A percentile compares a stretch with the other conserved stretches of the same genome.
Conservation (phyloP, 2,797 vertebrate species). For the Pygocentrus nattereri region DNA sequence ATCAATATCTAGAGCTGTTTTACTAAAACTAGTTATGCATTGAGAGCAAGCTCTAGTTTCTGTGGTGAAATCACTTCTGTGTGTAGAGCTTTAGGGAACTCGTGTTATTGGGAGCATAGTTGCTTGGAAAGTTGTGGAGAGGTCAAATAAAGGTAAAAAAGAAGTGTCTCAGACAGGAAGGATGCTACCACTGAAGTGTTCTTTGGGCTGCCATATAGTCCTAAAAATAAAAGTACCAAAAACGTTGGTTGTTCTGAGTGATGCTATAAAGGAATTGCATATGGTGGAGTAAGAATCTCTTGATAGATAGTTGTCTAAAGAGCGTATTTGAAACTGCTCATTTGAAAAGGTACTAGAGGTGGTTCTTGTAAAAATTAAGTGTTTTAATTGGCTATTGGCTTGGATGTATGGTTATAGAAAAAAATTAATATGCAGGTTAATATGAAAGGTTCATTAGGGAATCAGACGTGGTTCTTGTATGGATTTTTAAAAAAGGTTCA, state of each 20-base stretch:
- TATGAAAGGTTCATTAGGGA: too few species aligned
- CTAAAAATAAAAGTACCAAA: neutral
- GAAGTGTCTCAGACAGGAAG: slow-evolving; percentile 19
- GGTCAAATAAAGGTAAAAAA: slow-evolving; percentile 31
- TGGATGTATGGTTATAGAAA: too few species aligned
- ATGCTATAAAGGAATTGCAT: neutral
- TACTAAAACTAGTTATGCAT: slow-evolving; percentile 30
- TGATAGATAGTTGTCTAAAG: neutral
- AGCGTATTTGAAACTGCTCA: neutral
- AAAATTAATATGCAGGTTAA: too few species aligned
- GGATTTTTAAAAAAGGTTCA: too few species aligned
- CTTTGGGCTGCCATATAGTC: slow-evolving; percentile 55
- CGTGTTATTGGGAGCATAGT: slow-evolving; percentile 23
- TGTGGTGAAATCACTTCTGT: neutral
- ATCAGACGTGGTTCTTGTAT: too few species aligned
- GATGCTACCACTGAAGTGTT: slow-evolving; percentile 47
- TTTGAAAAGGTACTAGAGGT: too few species aligned
- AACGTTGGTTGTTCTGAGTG: too few species aligned
- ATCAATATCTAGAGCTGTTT: slow-evolving; percentile 58
- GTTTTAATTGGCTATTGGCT: too few species aligned
- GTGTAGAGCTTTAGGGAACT: slow-evolving; percentile 9
- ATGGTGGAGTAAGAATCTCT: neutral
- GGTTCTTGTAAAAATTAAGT: too few species aligned
- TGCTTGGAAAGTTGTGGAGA: slow-evolving; percentile 19
- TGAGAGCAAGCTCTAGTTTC: slow-evolving; percentile 27